Conservation (phyloP, 2,113 vertebrate species). For the Melospiza georgiana region DNA sequence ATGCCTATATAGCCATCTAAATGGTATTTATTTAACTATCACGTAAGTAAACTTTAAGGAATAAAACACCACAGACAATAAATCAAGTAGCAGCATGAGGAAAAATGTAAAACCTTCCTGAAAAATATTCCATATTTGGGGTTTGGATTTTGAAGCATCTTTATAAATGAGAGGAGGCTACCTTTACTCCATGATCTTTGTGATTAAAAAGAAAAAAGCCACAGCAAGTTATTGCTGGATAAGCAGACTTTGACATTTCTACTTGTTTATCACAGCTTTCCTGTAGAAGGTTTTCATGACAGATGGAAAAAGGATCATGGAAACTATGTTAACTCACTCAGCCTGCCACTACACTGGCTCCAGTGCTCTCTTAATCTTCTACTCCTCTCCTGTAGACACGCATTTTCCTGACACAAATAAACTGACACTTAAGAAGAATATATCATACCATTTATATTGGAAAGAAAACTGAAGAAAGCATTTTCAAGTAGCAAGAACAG, state of each 20-base stretch:
- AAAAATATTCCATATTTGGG: neutral
- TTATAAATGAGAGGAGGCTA: neutral
- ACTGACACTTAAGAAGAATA: neutral
- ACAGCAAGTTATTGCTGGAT: neutral
- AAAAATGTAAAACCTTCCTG: neutral
- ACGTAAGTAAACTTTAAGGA: neutral
- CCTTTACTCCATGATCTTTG: neutral
- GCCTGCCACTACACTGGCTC: neutral
- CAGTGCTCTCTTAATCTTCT: neutral
- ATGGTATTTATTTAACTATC: neutral
- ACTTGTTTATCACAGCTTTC: neutral
- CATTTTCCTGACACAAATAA: neutral
- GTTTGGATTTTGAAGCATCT: neutral
- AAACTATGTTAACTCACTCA: slow-evolving; percentile 15
- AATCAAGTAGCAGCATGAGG: neutral
- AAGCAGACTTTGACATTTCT: neutral
- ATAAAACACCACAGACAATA: neutral
- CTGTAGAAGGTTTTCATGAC: neutral
- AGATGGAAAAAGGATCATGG: neutral
- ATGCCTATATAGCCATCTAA: neutral
- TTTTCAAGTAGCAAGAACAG: neutral
- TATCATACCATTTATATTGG: neutral
- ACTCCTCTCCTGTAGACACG: neutral
- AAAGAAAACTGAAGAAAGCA: neutral
- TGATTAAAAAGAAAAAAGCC: neutral